Percentiles rank a stretch among this genome's conserved stretches.
phyloP scores from a whole-genome alignment of 2,797 vertebrate species.

The Sebastes trivittatus region DNA sequence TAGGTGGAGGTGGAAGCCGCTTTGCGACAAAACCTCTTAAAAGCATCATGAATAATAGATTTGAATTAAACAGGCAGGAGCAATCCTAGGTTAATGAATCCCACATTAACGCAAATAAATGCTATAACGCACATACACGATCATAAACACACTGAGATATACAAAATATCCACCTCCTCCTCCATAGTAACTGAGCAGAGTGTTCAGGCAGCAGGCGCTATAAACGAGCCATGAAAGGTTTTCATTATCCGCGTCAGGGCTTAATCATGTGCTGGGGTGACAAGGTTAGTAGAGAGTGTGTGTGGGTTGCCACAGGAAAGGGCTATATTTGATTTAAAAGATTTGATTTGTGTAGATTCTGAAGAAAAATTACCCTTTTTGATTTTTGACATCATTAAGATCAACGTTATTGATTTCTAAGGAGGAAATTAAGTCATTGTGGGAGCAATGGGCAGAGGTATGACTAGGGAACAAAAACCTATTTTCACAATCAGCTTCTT shows the following conservation, averaged over 20 bases:
- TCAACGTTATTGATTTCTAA: not conserved
- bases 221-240: constrained; percentile 25
- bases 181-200: constrained; percentile 28
- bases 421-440: not conserved
- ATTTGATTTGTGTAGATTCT: not conserved
- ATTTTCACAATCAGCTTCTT: not conserved
- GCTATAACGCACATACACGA: not conserved
- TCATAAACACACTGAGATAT: constrained; percentile 2
- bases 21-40: constrained; percentile 45
- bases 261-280: constrained; percentile 22
- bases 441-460: not conserved
- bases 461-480: not conserved
- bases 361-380: not conserved
- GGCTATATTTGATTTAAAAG: not conserved
- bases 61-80: constrained; percentile 11
- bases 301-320: constrained; percentile 16
- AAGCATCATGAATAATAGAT: constrained; percentile 48
- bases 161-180: constrained; percentile 25
- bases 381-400: not conserved
- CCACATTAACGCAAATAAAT: constrained; percentile 12
- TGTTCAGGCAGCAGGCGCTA: constrained; percentile 1
- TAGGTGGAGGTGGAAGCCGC: constrained; percentile 15
- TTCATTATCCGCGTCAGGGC: constrained; percentile 48
- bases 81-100: constrained; percentile 35
- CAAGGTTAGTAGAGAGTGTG: not conserved